Conservation (phyloP, 2,797 vertebrate genomes). For the Phoeniculus purpureus region DNA sequence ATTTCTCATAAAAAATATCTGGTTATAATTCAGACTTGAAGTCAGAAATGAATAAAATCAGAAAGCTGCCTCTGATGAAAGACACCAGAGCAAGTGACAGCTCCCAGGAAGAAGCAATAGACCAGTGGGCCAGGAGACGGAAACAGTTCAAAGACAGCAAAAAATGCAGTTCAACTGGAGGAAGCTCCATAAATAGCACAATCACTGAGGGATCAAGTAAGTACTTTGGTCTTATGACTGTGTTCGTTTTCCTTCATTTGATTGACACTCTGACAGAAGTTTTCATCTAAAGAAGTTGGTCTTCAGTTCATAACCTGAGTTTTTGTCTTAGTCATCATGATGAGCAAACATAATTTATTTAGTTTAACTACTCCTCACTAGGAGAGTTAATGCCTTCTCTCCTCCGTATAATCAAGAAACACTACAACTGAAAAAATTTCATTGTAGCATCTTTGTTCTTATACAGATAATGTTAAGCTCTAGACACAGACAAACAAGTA, state of each 20-base stretch:
- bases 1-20: conserved; percentile 25
- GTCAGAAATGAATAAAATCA: conserved; percentile 75
- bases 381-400: background rate
- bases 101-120: conserved; percentile 78
- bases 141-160: conserved; percentile 88
- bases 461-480: background rate
- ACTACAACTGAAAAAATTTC: background rate
- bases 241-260: background rate
- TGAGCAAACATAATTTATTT: background rate
- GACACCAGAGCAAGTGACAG: conserved; percentile 68
- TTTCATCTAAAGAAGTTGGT: background rate
- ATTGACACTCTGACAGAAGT: background rate
- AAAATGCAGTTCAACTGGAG: conserved; percentile 85
- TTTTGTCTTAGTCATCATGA: background rate
- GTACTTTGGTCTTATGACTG: background rate
- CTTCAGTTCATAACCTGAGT: background rate
- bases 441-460: background rate
- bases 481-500: background rate
- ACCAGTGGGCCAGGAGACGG: conserved; percentile 85
- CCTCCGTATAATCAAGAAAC: background rate
- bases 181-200: conserved; percentile 85
- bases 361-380: background rate
- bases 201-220: conserved; percentile 88
- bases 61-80: conserved; percentile 73
- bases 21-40: conserved; percentile 68